phyloP scores from a whole-genome alignment of 2,888 invertebrate species.

The Lepidonotus clava region DNA sequence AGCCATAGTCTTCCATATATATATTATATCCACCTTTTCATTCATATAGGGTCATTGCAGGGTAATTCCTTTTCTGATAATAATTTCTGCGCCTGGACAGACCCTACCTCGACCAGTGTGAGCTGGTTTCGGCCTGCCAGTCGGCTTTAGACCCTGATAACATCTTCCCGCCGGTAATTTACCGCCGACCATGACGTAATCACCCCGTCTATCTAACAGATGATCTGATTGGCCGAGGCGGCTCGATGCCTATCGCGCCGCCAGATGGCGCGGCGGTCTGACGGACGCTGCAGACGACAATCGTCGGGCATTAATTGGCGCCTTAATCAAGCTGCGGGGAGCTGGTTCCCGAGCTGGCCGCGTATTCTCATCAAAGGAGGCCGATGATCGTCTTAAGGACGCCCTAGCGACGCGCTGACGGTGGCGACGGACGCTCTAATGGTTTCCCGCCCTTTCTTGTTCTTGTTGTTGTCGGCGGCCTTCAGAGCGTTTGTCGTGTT shows the following conservation, averaged over 20 bases:
- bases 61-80: too few relatives aligned
- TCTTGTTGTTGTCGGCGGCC: neutral
- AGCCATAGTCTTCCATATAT: too few relatives aligned
- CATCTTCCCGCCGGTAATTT: constrained; percentile 23
- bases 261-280: neutral
- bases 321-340: constrained; percentile 28
- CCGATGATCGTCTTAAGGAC: neutral
- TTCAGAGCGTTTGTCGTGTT: neutral
- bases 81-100: too few relatives aligned
- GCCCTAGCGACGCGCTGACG: neutral
- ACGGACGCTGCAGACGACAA: constrained; percentile 18
- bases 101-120: neutral
- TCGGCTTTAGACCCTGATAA: neutral
- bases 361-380: too few relatives aligned
- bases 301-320: constrained; percentile 19
- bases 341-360: too few relatives aligned
- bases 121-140: neutral
- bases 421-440: neutral
- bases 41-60: too few relatives aligned
- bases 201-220: constrained; percentile 9
- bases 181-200: constrained; percentile 1
- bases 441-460: neutral
- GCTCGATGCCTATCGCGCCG: constrained; percentile 23
- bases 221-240: constrained; percentile 12
- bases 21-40: too few relatives aligned